Evolutionary conservation across 2,797 vertebrate species (phyloP), one percentile per base, ranked within the genome.

Genomic region (Helicolenus hilgendorfi): DNA sequence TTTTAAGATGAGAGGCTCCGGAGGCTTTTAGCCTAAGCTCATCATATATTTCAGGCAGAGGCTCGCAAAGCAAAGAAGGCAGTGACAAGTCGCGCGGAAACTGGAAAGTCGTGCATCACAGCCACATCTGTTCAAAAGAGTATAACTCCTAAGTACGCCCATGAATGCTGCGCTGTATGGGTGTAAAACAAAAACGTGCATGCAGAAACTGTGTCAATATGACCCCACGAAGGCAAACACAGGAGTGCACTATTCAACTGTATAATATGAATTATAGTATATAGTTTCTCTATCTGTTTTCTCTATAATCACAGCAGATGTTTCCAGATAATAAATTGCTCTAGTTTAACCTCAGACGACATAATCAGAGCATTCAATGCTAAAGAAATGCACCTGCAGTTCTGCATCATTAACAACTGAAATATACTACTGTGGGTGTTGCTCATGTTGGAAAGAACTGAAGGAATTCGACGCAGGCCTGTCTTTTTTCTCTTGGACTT

Each of bases 11-110:
- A 94, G 86, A 88, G 79, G 80, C 90, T 93, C 86, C 49, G 63
- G 62, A 72, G 86, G 82, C 86, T 92, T 92, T 95, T 88, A 90
- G 91, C 82, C 81, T 93, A 91, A 95, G 93, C 89, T 95, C 92
- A 89, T 95, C 91, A 94, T 90, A 91, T 94, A 91, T 93, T 94
- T 92, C 89, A 88, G 90, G 81, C 45, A 81, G 65, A 84, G 49
- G 82, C 76, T 92, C 84, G 79, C 73, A 86, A 88, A 91, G 91
- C 76, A 87, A 91, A 88, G 79, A 93, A 88, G 55, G 63, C 74
- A 78, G 72, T 86, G 83, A 88, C 88, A 92, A 83, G 85, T 79
- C 29, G 38, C 72, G 64, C 75, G 84, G 79, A 93, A 87, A 79
- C 84, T 72, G 27, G 33, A 84, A 91, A 91, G 68, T 73, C 49